Base-by-base conservation (phyloP, 2,113 vertebrate species). In the Corythornis vintsioides region DNA sequence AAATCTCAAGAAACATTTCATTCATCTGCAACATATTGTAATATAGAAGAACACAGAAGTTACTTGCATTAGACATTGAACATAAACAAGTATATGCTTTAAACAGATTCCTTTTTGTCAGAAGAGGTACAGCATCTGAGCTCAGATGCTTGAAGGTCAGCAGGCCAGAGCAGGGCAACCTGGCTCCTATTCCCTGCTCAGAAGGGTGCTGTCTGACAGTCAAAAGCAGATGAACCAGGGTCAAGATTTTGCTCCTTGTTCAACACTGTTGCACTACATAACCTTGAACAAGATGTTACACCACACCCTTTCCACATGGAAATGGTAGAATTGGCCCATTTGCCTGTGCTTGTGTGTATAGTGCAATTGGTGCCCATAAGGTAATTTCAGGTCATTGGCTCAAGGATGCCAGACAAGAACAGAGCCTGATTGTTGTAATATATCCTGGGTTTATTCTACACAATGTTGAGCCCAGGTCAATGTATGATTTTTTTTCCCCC, bases 401-500 rank as follows among this genome's bases (percentile, higher is more conserved):
- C 40, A 31, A 89, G 78, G 59, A 43, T 88, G 45, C 45, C 76
- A 79, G 60, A 50, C 24, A 65, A 61, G 60, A 92, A 42, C 40
- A 55, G 77, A 91, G 66, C 11, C 56, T 53, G 31, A 24, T 33
- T 73, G 10, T 14, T 66, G 43, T 29, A 48, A 21, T 3, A 17
- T 0, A 2, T 31, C 73, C 88, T 42, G 25, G 38, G 24, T 35
- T 89, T 60, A 63, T 45, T 76, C 59, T 35, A 59, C 22, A 22
- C 3, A 2, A 9, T 13, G 6, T 60, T 88, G 56, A 75, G 75
- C 72, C 75, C 71, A 13, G 60, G 92, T 85, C 85, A 79, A 72
- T 1, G 6, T 31, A 76, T 84, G 76, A 84, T 20, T 94, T 94
- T 67, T 86, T 88, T 90, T 73, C 52, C 90, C 83, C 90, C 83